phyloP scores from a whole-genome alignment of 2,797 vertebrate genomes.

The Helostoma temminkii region DNA sequence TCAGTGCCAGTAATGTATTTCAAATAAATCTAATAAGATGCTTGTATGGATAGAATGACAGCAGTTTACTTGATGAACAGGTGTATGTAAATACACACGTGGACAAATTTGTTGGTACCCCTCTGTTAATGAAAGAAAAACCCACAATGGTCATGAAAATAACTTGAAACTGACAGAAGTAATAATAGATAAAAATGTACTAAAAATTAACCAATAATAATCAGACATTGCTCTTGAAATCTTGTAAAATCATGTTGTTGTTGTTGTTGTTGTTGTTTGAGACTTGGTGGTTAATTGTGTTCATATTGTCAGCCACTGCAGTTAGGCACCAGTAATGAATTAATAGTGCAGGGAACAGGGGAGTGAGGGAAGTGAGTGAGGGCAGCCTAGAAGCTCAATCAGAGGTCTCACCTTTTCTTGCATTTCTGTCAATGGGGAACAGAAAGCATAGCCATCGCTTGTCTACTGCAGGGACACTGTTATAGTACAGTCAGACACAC shows the following conservation, averaged over 20 bases:
- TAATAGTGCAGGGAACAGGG: conserved; percentile 4
- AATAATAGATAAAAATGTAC: too few species aligned
- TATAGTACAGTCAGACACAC: conserved; percentile 24
- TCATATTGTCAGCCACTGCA: conserved; percentile 1
- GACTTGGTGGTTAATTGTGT: conserved; percentile 1
- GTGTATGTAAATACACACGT: not conserved
- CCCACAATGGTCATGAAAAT: too few species aligned
- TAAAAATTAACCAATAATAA: too few species aligned
- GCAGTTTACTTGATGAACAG: not conserved
- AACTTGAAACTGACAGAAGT: too few species aligned
- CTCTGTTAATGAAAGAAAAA: too few species aligned
- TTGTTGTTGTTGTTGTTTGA: not conserved
- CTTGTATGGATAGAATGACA: not conserved
- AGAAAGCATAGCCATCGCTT: conserved; percentile 39
- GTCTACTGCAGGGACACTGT: conserved; percentile 42
- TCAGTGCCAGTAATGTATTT: conserved; percentile 3
- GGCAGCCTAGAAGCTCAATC: conserved; percentile 48
- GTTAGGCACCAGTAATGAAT: conserved; percentile 52
- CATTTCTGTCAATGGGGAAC: conserved; percentile 50
- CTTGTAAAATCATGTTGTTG: not conserved
- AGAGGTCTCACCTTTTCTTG: conserved; percentile 59
- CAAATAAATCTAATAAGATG: not conserved
- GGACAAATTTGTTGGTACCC: too few species aligned
- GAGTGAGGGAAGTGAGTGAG: conserved; percentile 30
- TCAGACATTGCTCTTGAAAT: too few species aligned